Evolutionary conservation across 1,140 invertebrate genomes (phyloP).

Genomic region (Drosophila bifasciata): DNA sequence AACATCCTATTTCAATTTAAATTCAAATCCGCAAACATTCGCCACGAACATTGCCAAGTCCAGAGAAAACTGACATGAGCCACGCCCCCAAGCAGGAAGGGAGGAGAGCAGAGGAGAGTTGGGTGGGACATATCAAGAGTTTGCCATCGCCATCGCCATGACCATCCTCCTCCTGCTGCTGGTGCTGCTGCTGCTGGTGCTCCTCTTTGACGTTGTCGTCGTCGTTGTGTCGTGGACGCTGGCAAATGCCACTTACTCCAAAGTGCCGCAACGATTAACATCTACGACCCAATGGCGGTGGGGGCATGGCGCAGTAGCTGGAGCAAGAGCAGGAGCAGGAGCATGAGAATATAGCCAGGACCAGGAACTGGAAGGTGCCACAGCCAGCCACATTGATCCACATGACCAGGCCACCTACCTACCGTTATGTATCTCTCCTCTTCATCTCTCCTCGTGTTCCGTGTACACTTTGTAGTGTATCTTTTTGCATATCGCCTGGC

Average conservation of each 20-base stretch:
- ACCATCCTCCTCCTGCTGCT: conserved; percentile 4
- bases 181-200: conserved; percentile 20
- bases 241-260: conserved; percentile 80
- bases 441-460: conserved; percentile 10
- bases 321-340: neutral
- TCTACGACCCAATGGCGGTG: conserved; percentile 66
- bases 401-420: conserved; percentile 55
- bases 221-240: conserved; percentile 70
- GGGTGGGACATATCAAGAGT: conserved; percentile 67
- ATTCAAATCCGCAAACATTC: conserved; percentile 84
- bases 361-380: conserved; percentile 4
- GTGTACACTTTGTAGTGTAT: conserved; percentile 61
- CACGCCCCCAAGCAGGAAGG: conserved; percentile 51
- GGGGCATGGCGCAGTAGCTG: conserved; percentile 13
- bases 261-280: conserved; percentile 81
- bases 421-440: conserved; percentile 63
- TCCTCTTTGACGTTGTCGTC: conserved; percentile 42
- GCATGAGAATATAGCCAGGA: conserved; percentile 3
- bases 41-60: conserved; percentile 73
- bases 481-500: conserved; percentile 74
- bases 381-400: conserved; percentile 17
- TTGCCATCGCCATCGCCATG: conserved; percentile 33
- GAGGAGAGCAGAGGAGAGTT: too few species aligned
- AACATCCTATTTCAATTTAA: conserved; percentile 84
- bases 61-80: conserved; percentile 67